Conservation (phyloP, 2,888 invertebrate species). For the Cinara cedri region DNA sequence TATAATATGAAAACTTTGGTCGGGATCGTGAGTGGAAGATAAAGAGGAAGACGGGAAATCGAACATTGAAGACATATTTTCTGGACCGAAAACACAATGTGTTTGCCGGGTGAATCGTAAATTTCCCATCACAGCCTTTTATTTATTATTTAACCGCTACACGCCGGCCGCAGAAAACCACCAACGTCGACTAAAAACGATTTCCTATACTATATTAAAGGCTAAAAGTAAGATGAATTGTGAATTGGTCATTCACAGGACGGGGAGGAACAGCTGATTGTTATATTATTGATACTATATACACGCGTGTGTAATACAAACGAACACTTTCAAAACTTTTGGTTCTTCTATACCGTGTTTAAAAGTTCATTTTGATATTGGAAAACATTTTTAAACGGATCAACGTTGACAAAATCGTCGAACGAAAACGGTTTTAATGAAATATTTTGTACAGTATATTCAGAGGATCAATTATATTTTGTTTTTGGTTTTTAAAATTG, state of each 20-base stretch:
- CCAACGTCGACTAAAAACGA: neutral
- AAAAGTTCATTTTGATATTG: neutral
- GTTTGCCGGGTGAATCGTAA: constrained; percentile 11
- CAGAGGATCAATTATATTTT: too few relatives aligned
- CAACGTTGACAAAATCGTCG: too few relatives aligned
- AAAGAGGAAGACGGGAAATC: neutral
- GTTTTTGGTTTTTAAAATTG: too few relatives aligned
- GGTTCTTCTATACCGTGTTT: neutral
- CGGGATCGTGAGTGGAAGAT: too few relatives aligned
- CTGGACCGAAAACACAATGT: constrained; percentile 12
- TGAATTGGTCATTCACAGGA: too few relatives aligned
- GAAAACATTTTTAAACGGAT: too few relatives aligned
- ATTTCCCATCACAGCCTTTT: neutral
- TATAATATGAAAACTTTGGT: neutral
- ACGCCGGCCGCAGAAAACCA: neutral
- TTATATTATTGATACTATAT: too few relatives aligned
- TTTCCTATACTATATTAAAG: neutral
- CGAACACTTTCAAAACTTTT: neutral
- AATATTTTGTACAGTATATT: too few relatives aligned
- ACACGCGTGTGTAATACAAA: too few relatives aligned
- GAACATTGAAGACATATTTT: neutral
- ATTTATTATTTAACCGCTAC: neutral
- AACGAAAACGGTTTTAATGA: too few relatives aligned
- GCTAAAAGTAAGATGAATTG: too few relatives aligned
- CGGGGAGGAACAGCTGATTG: too few relatives aligned